phyloP scores from a whole-genome alignment of 2,888 invertebrate genomes.

The Philonicus albiceps region DNA sequence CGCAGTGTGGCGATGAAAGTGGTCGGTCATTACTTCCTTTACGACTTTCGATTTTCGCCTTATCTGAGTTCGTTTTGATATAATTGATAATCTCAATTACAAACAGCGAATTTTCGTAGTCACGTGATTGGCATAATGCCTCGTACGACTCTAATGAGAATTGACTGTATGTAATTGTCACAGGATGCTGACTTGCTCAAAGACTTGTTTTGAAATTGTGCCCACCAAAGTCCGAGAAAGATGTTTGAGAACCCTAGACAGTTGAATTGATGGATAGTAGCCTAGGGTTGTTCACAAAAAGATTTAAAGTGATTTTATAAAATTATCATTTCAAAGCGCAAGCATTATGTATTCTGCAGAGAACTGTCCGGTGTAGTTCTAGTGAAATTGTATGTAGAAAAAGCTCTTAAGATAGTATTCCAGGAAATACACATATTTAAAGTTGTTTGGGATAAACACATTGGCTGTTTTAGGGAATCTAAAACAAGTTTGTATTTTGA shows the following conservation, averaged over 20 bases:
- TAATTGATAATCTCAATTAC: conserved; percentile 27
- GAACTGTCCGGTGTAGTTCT: no score
- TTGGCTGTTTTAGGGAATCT: no score
- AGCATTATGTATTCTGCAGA: no score
- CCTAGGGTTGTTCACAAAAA: not conserved
- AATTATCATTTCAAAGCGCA: not conserved
- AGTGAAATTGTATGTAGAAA: no score
- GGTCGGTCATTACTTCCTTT: not conserved
- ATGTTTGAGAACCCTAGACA: not conserved
- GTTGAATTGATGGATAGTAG: not conserved
- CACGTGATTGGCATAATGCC: not conserved
- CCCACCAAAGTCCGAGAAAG: not conserved
- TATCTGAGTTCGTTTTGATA: conserved; percentile 17
- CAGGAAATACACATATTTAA: no score
- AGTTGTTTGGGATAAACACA: no score
- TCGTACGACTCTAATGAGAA: not conserved
- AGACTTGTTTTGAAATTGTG: not conserved
- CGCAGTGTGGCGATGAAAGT: not conserved
- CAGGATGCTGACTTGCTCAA: not conserved
- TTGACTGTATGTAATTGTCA: not conserved
- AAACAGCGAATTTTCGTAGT: not conserved
- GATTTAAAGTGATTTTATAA: not conserved
- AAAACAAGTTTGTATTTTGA: no score
- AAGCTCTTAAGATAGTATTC: no score
- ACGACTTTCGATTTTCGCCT: conserved; percentile 6